Percentiles rank a stretch among this genome's conserved stretches.
These are phyloP conservation scores for Danaus chrysippus DNA, from an alignment of 2,888 invertebrate genomes.

Conservation along the genomic window DNA sequence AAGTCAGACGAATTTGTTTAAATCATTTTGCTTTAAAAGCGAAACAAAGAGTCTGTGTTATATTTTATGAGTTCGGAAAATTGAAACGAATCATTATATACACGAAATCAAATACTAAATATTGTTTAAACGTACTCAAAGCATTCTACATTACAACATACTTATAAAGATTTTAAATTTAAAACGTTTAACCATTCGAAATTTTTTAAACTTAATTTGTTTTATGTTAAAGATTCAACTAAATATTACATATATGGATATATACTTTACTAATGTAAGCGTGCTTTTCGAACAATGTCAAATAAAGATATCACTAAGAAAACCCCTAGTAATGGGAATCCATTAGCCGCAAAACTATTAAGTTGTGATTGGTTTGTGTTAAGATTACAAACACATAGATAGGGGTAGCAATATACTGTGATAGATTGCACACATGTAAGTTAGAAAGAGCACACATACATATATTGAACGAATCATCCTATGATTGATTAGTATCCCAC, in stretches of 20 bases:
- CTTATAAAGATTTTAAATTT: no score
- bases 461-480: slow-evolving; percentile 45
- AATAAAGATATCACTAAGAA: slow-evolving; percentile 9
- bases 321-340: slow-evolving; percentile 9
- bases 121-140: no score
- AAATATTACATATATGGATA: neutral
- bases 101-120: no score
- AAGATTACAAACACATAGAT: slow-evolving; percentile 5
- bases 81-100: no score
- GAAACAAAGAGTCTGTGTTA: no score
- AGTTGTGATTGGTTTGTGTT: neutral
- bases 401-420: slow-evolving; percentile 9
- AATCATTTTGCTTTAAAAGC: no score
- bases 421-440: slow-evolving; percentile 36
- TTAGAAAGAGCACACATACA: slow-evolving; percentile 36
- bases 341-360: slow-evolving; percentile 13
- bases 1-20: no score
- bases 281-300: neutral
- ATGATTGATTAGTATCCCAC: slow-evolving; percentile 58
- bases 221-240: no score
- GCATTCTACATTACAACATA: no score
- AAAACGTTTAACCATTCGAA: no score
- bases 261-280: neutral
- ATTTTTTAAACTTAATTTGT: no score
- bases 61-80: no score